Evolutionary conservation across 2,797 vertebrate genomes (phyloP), one percentile per base, ranked within the genome.

Genomic region (Danio jaintianensis): DNA sequence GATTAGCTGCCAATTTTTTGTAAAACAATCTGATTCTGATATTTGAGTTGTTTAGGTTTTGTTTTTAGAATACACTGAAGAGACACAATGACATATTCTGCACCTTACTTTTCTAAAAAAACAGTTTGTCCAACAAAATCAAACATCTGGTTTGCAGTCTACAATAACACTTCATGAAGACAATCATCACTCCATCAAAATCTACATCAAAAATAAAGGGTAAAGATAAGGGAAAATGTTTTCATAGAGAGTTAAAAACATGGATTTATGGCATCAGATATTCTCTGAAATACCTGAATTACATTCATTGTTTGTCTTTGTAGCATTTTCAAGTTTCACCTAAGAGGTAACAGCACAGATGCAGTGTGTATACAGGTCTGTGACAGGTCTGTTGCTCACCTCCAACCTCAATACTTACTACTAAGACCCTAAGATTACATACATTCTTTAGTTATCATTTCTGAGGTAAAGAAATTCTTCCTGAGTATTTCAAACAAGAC

Each of bases 221-320:
- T 87, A 90, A 87, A 88, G 84, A 91, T 92, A 90, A 90, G 47
- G 75, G 87, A 89, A 91, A 92, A 93, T 93, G 92, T 93, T 92
- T 91, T 90, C 90, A 92, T 93, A 93, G 91, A 93, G 93, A 94
- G 93, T 83, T 92, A 89, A 93, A 93, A 93, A 93, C 91, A 91
- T 92, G 92, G 87, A 94, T 93, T 93, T 94, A 94, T 95, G 94
- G 93, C 94, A 94, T 93, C 92, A 94, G 93, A 94, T 94, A 94
- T 94, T 90, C 90, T 93, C 93, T 95, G 93, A 94, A 95, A 94
- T 95, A 95, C 94, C 94, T 95, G 91, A 95, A 96, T 96, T 98
- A 98, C 97, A 98, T 98, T 99, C 97, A 95, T 94, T 92, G 93
- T 95, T 94, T 95, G 91, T 94, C 95, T 96, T 95, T 93, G 95